phyloP scores from a whole-genome alignment of 2,888 invertebrate species.

The Tholera decimalis region DNA sequence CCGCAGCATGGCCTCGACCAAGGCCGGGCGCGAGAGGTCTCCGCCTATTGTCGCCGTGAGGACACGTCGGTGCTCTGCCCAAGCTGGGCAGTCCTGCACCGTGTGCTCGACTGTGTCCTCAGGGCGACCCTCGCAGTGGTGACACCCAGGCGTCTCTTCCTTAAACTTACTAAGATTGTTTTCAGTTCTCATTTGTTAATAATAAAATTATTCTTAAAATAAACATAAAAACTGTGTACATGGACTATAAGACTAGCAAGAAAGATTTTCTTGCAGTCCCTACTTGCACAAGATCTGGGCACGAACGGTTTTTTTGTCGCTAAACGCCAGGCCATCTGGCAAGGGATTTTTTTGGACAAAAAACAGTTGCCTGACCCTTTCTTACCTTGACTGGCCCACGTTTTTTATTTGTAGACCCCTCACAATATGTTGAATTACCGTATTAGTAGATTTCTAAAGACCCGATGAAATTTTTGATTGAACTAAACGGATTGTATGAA shows the following conservation, averaged over 20 bases:
- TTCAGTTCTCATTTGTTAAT: too few relatives aligned
- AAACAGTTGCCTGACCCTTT: slow-evolving; percentile 90
- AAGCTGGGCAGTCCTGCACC: too few relatives aligned
- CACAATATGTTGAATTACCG: slow-evolving; percentile 90
- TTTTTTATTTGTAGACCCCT: slow-evolving; percentile 85
- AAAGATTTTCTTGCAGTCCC: slow-evolving; percentile 62
- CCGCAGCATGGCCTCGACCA: too few relatives aligned
- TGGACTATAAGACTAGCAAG: not conserved
- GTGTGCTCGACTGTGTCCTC: too few relatives aligned
- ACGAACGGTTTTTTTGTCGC: slow-evolving; percentile 89
- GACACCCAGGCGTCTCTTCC: too few relatives aligned
- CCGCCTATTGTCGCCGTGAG: too few relatives aligned
- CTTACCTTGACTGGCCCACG: slow-evolving; percentile 88
- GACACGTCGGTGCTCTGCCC: too few relatives aligned
- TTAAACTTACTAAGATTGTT: too few relatives aligned
- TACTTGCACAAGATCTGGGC: slow-evolving; percentile 84
- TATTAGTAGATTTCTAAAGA: slow-evolving; percentile 90
- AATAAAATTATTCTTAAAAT: too few relatives aligned
- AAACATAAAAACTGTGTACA: too few relatives aligned
- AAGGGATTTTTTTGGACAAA: slow-evolving; percentile 82
- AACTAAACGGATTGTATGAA: slow-evolving; percentile 87
- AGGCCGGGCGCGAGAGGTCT: too few relatives aligned
- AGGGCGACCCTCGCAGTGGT: too few relatives aligned
- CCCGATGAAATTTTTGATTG: slow-evolving; percentile 90
- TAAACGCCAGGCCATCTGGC: slow-evolving; percentile 90